Conservation (phyloP, 2,888 invertebrate genomes). For the Drosophila mettleri region DNA sequence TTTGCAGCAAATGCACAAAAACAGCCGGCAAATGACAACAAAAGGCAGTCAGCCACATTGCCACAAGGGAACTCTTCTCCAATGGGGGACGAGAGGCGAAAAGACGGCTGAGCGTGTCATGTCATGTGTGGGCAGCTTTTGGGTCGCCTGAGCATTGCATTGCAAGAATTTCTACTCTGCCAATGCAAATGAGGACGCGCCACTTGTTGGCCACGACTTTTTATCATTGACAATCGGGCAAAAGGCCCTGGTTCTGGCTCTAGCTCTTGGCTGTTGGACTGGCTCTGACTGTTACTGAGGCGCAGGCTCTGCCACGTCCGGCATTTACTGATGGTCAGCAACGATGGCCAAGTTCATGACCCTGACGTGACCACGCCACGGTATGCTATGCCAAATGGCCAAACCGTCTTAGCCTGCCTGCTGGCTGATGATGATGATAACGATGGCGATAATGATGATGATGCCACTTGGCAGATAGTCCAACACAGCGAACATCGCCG, state of each 20-base stretch:
- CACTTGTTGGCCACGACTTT: slow-evolving; percentile 77
- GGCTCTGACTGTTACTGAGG: slow-evolving; percentile 52
- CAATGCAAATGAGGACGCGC: slow-evolving; percentile 75
- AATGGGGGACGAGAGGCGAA: neutral
- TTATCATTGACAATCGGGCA: slow-evolving; percentile 73
- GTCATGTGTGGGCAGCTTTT: slow-evolving; percentile 69
- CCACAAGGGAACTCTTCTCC: slow-evolving; percentile 35
- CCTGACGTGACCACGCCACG: slow-evolving; percentile 75
- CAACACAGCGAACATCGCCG: slow-evolving; percentile 57
- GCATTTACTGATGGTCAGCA: slow-evolving; percentile 73
- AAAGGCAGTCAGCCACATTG: slow-evolving; percentile 60
- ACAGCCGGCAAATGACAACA: slow-evolving; percentile 66
- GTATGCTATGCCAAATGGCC: slow-evolving; percentile 40
- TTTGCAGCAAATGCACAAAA: slow-evolving; percentile 68
- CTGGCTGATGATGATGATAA: slow-evolving; percentile 14
- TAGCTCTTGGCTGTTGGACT: slow-evolving; percentile 12
- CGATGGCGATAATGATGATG: slow-evolving; percentile 53
- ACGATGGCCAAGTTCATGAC: slow-evolving; percentile 74
- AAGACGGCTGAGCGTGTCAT: slow-evolving; percentile 34
- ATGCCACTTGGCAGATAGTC: slow-evolving; percentile 75
- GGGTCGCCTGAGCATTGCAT: slow-evolving; percentile 55
- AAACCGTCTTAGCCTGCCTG: slow-evolving; percentile 20
- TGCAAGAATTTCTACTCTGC: slow-evolving; percentile 63
- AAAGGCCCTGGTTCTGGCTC: slow-evolving; percentile 21
- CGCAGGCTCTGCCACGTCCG: slow-evolving; percentile 47